phyloP scores from a whole-genome alignment of 1,140 invertebrate species.

The Plodia interpunctella region DNA sequence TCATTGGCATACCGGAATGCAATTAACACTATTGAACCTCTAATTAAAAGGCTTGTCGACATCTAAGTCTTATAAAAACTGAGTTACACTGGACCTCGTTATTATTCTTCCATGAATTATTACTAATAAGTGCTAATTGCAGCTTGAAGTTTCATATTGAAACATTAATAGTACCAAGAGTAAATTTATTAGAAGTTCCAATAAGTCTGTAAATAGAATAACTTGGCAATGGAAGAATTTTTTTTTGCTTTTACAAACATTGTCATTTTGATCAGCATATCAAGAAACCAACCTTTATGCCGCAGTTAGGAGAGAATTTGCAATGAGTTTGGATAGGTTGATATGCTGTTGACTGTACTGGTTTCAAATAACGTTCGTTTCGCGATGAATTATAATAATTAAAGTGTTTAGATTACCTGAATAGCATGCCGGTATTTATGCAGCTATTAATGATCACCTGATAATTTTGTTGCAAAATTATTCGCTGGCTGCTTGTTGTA shows the following conservation, averaged over 20 bases:
- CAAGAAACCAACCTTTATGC: too few species aligned
- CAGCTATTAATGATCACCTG: neutral
- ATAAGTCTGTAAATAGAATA: too few species aligned
- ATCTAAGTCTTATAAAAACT: neutral
- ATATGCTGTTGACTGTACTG: too few species aligned
- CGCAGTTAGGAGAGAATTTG: too few species aligned
- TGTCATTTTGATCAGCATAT: too few species aligned
- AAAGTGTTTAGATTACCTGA: neutral
- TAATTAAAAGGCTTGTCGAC: neutral
- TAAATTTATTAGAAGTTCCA: neutral
- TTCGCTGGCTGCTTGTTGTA: neutral
- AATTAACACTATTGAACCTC: neutral
- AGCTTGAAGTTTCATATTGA: neutral
- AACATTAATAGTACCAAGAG: neutral
- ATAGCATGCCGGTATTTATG: neutral
- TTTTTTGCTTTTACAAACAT: too few species aligned
- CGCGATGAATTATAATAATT: neutral
- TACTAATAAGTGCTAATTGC: neutral
- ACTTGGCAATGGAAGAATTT: too few species aligned
- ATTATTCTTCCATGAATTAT: neutral
- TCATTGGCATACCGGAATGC: neutral
- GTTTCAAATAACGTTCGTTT: neutral
- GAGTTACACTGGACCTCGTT: neutral
- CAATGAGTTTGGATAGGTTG: too few species aligned
- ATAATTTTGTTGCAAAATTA: neutral